Evolutionary conservation across 2,888 invertebrate genomes (phyloP).

Genomic region (Uropetala carovei): DNA sequence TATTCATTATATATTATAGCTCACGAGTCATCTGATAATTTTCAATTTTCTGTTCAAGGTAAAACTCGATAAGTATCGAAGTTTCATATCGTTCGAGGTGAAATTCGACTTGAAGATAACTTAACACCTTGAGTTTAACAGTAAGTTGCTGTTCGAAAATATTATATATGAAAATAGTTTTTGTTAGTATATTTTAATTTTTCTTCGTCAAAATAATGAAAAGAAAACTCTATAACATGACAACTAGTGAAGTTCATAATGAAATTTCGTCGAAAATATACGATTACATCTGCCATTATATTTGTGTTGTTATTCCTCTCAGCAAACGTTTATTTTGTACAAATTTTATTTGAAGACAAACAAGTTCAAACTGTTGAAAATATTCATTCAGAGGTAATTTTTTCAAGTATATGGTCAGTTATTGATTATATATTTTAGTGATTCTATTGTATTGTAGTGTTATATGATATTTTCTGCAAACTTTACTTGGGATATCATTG

Average conservation of each 20-base stretch:
- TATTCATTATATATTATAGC: too few relatives aligned
- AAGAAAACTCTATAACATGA: neutral
- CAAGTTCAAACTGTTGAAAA: conserved; percentile 69
- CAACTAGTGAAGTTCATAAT: neutral
- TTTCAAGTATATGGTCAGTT: neutral
- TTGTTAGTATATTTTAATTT: too few relatives aligned
- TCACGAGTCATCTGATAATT: too few relatives aligned
- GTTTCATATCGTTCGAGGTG: too few relatives aligned
- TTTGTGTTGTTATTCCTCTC: conserved; percentile 73
- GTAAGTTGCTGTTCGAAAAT: too few relatives aligned
- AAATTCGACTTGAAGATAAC: too few relatives aligned
- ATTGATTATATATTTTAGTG: neutral
- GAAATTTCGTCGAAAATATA: conserved; percentile 74
- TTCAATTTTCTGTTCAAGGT: too few relatives aligned
- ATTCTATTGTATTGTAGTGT: neutral
- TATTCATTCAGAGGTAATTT: neutral
- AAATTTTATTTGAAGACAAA: conserved; percentile 73
- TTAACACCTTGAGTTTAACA: too few relatives aligned
- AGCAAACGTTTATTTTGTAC: conserved; percentile 74
- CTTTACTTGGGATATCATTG: too few relatives aligned
- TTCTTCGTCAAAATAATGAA: neutral
- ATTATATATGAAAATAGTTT: too few relatives aligned
- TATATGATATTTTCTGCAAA: neutral
- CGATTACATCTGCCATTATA: conserved; percentile 72
- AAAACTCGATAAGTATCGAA: too few relatives aligned